Percentiles rank a stretch among this genome's conserved stretches.
These are phyloP conservation scores for Lycocerus yunnanus DNA, from an alignment of 2,888 invertebrate species.

Conservation along the genomic window DNA sequence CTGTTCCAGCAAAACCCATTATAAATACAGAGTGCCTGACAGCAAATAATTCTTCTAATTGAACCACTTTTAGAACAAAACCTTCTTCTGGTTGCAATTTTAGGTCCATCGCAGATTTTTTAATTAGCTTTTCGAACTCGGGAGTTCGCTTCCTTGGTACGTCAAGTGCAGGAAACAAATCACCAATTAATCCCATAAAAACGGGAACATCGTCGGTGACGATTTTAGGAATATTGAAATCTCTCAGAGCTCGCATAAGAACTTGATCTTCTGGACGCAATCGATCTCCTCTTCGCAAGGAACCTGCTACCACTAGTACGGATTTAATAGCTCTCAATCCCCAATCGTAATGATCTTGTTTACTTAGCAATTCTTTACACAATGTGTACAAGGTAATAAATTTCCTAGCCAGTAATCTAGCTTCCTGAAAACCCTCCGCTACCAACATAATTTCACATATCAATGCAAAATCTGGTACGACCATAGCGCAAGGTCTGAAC, in stretches of 20 bases:
- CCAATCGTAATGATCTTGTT: conserved; percentile 98
- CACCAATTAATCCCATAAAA: conserved; percentile 93
- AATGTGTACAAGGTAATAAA: conserved; percentile 92
- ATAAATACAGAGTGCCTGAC: conserved; percentile 86
- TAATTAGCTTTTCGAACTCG: conserved; percentile 82
- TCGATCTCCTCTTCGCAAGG: conserved; percentile 80
- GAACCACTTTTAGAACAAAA: conserved; percentile 86
- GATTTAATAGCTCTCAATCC: conserved; percentile 94
- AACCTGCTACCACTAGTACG: conserved; percentile 91
- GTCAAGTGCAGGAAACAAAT: conserved; percentile 89
- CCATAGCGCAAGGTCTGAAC: conserved; percentile 94
- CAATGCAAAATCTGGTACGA: conserved; percentile 93
- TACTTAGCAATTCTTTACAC: conserved; percentile 87
- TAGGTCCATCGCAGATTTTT: conserved; percentile 77
- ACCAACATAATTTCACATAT: conserved; percentile 98
- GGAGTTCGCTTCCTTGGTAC: conserved; percentile 85
- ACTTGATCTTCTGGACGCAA: conserved; percentile 88
- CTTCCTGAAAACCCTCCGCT: conserved; percentile 93
- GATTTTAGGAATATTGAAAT: conserved; percentile 94
- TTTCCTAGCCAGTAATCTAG: conserved; percentile 85
- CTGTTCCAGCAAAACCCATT: conserved; percentile 84
- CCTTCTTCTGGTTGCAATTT: conserved; percentile 90
- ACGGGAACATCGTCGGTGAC: conserved; percentile 90
- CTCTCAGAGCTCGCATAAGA: conserved; percentile 89
- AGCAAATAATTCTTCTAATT: conserved; percentile 89